Base-by-base conservation (phyloP, 2,888 invertebrate species). In the Lithosia quadra region DNA sequence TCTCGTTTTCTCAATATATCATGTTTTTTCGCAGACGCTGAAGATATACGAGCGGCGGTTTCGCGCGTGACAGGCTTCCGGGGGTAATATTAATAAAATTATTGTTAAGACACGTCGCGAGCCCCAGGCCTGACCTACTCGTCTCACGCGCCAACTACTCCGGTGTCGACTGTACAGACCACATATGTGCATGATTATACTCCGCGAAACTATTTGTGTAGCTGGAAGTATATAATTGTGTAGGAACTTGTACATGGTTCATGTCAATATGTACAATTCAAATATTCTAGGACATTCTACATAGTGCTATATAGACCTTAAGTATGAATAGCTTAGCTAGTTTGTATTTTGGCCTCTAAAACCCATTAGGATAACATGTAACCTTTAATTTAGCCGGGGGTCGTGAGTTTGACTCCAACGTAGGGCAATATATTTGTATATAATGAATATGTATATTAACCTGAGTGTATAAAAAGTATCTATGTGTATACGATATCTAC, bases 71-170 rank as follows among this genome's bases (percentile, higher is more conserved):
- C 94, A 92, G 90, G 88, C 92, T 92, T 92, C 88, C 84, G 90
- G 89, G 92, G 91, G 91, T 90, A 92, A 93, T 95, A 94, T 95
- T 94, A 94, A 95, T 95, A 94, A 94, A 94, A 94, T 94, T 94
- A 94, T 93, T 93, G 93, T 93, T 89, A 88, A 87, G 92, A 93
- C 94, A 92, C 93, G 92, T 92, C 89, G 85, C 78, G 67, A 79
- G 79, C 79, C 75, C 59, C 75, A 65, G 72, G 82, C 83, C 88
- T 90, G 91, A 92, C 92, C 92, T 90, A 89, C 86, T 86, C 88
- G 73, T 68, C 69, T 74, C 43, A 68, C 69, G 82, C 75, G 77
- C 68, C 71, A 71, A 84, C 78, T 76, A 79, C 74, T 84, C 63
- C 69, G 59, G 33, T 68, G 70, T 71, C 68, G 68, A 74, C 73